Conservation (phyloP, 2,113 vertebrate species). For the Cynocephalus volans region DNA sequence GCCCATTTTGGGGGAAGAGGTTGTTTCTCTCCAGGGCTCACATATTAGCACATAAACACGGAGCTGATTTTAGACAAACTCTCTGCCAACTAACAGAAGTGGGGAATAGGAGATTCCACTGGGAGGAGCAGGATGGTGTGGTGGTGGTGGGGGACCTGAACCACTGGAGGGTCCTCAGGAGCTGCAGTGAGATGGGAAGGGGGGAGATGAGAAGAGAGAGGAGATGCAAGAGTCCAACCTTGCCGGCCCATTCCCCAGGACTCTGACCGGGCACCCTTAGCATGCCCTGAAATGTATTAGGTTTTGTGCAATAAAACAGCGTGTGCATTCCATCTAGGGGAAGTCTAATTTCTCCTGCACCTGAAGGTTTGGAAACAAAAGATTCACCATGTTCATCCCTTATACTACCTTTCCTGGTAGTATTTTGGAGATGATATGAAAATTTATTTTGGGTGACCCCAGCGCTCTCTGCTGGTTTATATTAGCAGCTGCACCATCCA, state of each 20-base stretch:
- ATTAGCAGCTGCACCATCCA: neutral
- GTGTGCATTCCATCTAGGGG: neutral
- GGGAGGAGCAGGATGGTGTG: neutral
- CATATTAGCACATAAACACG: neutral
- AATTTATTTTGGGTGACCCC: neutral
- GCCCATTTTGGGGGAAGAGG: neutral
- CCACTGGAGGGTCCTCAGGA: neutral
- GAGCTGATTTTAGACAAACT: neutral
- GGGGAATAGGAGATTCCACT: neutral
- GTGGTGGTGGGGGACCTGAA: neutral
- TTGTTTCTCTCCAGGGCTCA: neutral
- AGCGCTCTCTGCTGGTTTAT: conserved; percentile 30
- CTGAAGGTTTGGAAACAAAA: neutral
- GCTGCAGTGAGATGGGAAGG: neutral
- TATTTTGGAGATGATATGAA: neutral
- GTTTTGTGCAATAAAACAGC: neutral
- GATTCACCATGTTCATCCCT: neutral
- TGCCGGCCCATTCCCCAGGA: neutral
- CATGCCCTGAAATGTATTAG: neutral
- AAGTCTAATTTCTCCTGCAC: neutral
- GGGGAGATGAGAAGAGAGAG: neutral
- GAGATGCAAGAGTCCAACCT: neutral
- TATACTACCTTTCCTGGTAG: neutral
- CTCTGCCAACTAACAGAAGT: neutral
- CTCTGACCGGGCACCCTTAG: neutral